Evolutionary conservation across 2,113 vertebrate species (phyloP).

Genomic region (Thalassarche chlororhynchos): DNA sequence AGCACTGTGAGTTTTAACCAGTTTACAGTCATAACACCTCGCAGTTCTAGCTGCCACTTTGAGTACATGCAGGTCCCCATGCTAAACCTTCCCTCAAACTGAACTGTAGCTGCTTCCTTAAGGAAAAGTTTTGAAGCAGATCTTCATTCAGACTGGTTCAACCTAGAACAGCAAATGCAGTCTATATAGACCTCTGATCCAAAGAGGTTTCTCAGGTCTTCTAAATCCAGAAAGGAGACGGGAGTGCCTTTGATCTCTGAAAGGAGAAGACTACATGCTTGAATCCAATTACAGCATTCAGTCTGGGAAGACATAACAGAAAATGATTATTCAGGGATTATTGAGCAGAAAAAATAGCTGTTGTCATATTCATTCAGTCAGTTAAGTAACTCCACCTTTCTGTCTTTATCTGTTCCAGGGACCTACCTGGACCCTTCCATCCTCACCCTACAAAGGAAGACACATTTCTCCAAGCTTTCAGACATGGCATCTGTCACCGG

Average conservation of each 20-base stretch:
- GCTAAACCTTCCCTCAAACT: background rate
- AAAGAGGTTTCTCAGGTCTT: conserved; percentile 13
- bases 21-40: background rate
- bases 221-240: conserved; percentile 30
- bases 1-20: background rate
- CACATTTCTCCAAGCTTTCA: background rate
- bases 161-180: background rate
- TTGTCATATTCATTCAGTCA: background rate
- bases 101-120: background rate
- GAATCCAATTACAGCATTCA: conserved; percentile 82
- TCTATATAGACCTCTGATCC: conserved; percentile 29
- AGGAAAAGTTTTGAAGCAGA: background rate
- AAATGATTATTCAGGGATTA: background rate
- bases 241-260: conserved; percentile 65
- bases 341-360: background rate
- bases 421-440: background rate
- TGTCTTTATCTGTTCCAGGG: background rate
- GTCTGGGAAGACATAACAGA: conserved; percentile 66
- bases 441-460: background rate
- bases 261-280: conserved; percentile 77
- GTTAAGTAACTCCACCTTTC: background rate
- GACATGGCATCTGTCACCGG: background rate
- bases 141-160: background rate
- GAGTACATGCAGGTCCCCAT: background rate
- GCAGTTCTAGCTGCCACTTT: background rate